A percentile compares a stretch with the other conserved stretches of the same genome.
These are phyloP conservation scores for Dasyornis broadbenti DNA, from an alignment of 2,113 vertebrate genomes.

Conservation along the genomic window DNA sequence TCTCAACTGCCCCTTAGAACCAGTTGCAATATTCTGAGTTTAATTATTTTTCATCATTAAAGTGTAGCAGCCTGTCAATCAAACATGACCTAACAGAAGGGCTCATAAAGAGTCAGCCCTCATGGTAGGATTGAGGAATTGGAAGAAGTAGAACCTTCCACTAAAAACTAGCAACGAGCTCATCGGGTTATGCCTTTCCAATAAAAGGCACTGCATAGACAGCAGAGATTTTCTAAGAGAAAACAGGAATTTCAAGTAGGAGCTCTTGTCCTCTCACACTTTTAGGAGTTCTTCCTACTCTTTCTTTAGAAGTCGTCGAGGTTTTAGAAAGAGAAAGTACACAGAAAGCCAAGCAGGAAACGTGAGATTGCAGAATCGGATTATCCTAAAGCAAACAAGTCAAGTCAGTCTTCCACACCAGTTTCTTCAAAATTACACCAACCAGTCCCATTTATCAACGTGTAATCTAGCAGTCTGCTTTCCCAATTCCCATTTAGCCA, in stretches of 20 bases:
- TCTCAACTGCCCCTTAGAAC: not conserved
- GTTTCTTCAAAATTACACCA: not conserved
- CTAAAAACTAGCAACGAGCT: not conserved
- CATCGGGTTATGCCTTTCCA: not conserved
- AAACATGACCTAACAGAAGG: rapidly evolving
- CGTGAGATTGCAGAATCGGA: not conserved
- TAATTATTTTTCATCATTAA: not conserved
- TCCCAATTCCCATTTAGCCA: not conserved
- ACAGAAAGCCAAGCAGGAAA: not conserved
- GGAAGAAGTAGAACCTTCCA: not conserved
- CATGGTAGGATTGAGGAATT: not conserved
- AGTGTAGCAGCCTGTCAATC: rapidly evolving
- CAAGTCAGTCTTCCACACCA: not conserved
- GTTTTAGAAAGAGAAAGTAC: not conserved
- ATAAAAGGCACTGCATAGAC: not conserved
- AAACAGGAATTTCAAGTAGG: not conserved
- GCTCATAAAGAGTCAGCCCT: not conserved
- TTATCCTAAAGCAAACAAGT: not conserved
- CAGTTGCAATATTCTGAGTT: rapidly evolving
- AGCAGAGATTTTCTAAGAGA: not conserved
- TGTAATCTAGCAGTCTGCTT: not conserved
- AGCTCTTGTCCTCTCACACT: not conserved
- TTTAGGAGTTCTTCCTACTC: not conserved
- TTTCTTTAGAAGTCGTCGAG: not conserved
- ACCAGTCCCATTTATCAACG: not conserved